Base-by-base conservation (phyloP, 1,140 invertebrate genomes). In the Drosophila carrolli region DNA sequence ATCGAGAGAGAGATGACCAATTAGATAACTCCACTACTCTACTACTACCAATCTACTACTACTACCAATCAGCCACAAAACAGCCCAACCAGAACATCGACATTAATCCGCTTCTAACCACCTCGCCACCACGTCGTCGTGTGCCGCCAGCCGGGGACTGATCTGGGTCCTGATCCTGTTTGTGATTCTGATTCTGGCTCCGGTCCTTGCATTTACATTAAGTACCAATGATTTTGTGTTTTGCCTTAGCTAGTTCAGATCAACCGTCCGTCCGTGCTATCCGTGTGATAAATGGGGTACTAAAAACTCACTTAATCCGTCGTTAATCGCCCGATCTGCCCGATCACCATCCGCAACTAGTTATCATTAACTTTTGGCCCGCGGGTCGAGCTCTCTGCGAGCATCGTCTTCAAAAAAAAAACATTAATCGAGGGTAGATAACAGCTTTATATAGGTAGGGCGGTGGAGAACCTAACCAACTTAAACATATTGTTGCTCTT, bases 401-500 rank as follows among this genome's bases (percentile, higher is more conserved):
- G 57, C 57, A 13, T 11, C 13, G 19, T 16, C 29, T 35, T 27
- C 10, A 35, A 23, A 27, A 14, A 23, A 27, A 14, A n/a, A 43
- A 10, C 32, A 38, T 40, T 43, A 58, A 58, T 11, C 16, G 38
- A 54, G 38, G 27, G 38, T 55, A 47, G 50, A 37, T 37, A 19
- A 50, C 54, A 57, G 47, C 51, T 66, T 77, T 77, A 56, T 73
- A 65, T 79, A 79, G 75, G 83, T 88, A 88, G 84, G 84, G 83
- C 72, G 67, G 72, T 63, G 84, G 71, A 70, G 80, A 83, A 88
- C 79, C 72, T 88, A 89, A 88, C 84, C 83, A 89, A 88, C 67
- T 89, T 88, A 89, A 88, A 88, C 75, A 88, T 88, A 88, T 88
- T 88, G 83, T 88, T 91, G 81, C 89, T 91, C 89, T 91, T 91